Percentiles rank a stretch among this genome's conserved stretches.
phyloP scores from a whole-genome alignment of 2,888 invertebrate genomes.

The Itoplectis maculator region DNA sequence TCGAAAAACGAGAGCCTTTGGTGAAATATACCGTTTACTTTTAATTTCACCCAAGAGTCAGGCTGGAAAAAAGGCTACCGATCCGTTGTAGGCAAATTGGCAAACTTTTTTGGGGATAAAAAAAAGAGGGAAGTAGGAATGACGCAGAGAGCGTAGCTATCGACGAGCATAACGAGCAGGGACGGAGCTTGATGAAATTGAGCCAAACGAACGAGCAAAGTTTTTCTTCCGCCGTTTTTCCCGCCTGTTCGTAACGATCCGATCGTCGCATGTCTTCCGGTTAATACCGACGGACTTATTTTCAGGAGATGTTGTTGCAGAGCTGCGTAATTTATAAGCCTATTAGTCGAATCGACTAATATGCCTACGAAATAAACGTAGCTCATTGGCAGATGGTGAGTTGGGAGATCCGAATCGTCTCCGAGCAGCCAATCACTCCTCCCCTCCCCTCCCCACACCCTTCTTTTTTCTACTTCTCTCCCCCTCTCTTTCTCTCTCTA shows the following conservation, averaged over 20 bases:
- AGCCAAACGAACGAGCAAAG: constrained; percentile 39
- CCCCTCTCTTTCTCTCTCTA: constrained; percentile 67
- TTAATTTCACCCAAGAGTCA: background rate
- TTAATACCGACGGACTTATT: background rate
- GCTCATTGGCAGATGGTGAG: constrained; percentile 24
- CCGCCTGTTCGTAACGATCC: constrained; percentile 5
- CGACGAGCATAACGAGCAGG: background rate
- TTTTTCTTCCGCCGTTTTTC: constrained; percentile 3
- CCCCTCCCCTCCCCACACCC: background rate
- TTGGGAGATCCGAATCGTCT: constrained; percentile 30
- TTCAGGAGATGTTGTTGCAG: background rate
- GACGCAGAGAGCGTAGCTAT: background rate
- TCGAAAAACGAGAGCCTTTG: background rate
- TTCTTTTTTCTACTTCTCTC: too few species aligned
- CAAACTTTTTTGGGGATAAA: constrained; percentile 23
- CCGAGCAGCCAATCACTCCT: constrained; percentile 57
- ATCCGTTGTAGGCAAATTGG: background rate
- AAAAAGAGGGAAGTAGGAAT: constrained; percentile 7
- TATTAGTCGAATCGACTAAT: constrained; percentile 26
- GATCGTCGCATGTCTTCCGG: background rate
- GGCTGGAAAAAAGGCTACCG: background rate
- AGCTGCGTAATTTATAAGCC: constrained; percentile 2
- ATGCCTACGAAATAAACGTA: constrained; percentile 61
- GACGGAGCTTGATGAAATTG: constrained; percentile 15
- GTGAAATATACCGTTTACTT: background rate